Evolutionary conservation across 2,113 vertebrate species (phyloP).

Genomic region (Corythaeola cristata): DNA sequence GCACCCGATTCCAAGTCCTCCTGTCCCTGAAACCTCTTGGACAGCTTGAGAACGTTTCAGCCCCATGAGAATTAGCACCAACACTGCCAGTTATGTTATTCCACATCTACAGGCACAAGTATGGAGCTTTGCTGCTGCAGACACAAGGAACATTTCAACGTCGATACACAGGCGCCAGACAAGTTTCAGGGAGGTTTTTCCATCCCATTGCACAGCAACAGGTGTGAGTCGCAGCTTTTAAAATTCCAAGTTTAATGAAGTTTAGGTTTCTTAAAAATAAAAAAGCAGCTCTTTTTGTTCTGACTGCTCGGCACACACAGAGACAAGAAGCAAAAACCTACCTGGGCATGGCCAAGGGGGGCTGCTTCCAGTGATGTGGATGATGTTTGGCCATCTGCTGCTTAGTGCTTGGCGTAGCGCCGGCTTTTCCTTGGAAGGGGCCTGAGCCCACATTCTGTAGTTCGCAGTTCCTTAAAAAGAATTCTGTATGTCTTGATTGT

Average conservation of each 20-base stretch:
- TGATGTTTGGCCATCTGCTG: not conserved
- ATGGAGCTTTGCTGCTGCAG: not conserved
- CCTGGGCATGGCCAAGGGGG: not conserved
- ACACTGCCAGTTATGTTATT: accelerated
- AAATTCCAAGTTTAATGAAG: not conserved
- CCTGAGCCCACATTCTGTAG: accelerated
- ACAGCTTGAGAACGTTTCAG: not conserved
- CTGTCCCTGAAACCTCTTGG: not conserved
- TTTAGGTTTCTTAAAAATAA: not conserved
- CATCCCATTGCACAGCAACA: accelerated
- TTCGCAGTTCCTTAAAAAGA: not conserved
- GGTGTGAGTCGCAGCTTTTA: accelerated
- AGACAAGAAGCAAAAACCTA: not conserved
- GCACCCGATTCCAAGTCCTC: not conserved
- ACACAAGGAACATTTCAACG: accelerated
- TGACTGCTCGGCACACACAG: not conserved
- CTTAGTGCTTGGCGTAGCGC: accelerated
- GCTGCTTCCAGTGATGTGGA: accelerated
- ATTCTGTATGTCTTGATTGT: not conserved
- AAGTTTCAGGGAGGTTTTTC: not conserved
- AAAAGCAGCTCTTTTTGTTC: not conserved
- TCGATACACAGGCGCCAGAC: accelerated
- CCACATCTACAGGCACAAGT: not conserved
- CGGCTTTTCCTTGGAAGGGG: not conserved
- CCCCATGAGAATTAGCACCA: not conserved